Conservation (phyloP, 1,140 invertebrate species). For the Bombus haemorrhoidalis region DNA sequence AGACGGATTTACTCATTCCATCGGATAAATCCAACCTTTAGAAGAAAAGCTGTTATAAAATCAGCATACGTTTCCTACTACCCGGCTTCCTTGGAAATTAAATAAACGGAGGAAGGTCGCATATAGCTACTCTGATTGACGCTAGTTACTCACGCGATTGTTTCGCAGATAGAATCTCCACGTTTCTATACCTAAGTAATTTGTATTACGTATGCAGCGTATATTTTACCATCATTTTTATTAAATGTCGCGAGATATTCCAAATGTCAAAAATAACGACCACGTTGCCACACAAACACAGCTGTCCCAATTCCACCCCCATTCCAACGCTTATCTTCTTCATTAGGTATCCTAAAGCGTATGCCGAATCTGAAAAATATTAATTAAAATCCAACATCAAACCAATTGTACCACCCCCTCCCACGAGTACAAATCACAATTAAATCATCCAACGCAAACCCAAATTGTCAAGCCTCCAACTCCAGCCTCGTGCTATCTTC, state of each 20-base stretch:
- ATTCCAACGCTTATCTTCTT: too few relatives aligned
- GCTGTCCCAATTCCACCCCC: not conserved
- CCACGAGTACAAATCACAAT: too few relatives aligned
- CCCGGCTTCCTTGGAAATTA: not conserved
- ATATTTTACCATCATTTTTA: too few relatives aligned
- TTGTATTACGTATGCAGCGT: not conserved
- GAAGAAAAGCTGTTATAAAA: not conserved
- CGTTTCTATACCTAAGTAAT: constrained; percentile 5
- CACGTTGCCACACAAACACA: not conserved
- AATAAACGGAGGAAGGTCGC: constrained; percentile 18
- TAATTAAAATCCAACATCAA: too few relatives aligned
- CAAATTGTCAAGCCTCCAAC: too few relatives aligned
- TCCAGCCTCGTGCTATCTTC: too few relatives aligned
- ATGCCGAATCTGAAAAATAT: too few relatives aligned
- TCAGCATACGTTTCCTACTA: not conserved
- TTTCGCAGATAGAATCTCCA: not conserved
- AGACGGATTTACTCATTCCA: not conserved
- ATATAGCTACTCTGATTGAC: not conserved
- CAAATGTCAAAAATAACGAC: not conserved
- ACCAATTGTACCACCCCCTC: too few relatives aligned
- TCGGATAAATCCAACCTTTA: not conserved
- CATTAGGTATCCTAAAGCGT: too few relatives aligned
- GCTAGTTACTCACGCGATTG: constrained; percentile 12
- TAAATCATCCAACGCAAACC: too few relatives aligned
- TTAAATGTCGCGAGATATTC: not conserved